These are phyloP conservation scores for Platanista minor DNA, from an alignment of 2,113 vertebrate genomes.

Conservation along the genomic window DNA sequence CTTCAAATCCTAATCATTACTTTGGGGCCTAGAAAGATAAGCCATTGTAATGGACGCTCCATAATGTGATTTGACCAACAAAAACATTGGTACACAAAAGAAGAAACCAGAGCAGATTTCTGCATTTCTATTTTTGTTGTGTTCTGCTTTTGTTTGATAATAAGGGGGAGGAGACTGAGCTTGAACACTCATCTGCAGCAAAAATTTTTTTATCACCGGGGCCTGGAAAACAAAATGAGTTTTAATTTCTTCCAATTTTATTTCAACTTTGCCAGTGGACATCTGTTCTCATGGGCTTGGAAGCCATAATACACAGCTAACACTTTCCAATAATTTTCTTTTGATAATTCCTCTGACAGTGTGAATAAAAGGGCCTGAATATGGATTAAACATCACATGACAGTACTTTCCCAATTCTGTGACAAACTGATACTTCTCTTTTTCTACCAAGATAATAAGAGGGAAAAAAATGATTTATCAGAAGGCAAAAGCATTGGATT, in stretches of 20 bases:
- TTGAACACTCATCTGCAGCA: slow-evolving; percentile 57
- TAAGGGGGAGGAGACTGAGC: slow-evolving; percentile 69
- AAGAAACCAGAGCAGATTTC: slow-evolving; percentile 58
- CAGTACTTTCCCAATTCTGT: slow-evolving; percentile 31
- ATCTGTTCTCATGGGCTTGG: slow-evolving; percentile 76
- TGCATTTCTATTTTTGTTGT: slow-evolving; percentile 77
- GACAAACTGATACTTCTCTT: slow-evolving; percentile 37
- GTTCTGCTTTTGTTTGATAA: slow-evolving; percentile 77
- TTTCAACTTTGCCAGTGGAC: slow-evolving; percentile 78
- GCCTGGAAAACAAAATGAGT: slow-evolving; percentile 67
- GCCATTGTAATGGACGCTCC: not conserved
- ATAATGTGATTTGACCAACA: slow-evolving; percentile 54
- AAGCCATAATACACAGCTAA: slow-evolving; percentile 56
- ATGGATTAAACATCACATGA: slow-evolving; percentile 27
- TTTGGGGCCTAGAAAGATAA: slow-evolving; percentile 55
- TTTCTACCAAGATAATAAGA: slow-evolving; percentile 25
- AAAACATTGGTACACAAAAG: slow-evolving; percentile 65
- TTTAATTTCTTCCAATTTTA: slow-evolving; percentile 78
- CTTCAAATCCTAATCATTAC: not conserved
- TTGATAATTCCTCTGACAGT: slow-evolving; percentile 48
- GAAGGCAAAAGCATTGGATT: not conserved
- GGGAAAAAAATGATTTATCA: not conserved
- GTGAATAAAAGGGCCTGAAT: not conserved
- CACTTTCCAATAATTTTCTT: slow-evolving; percentile 68
- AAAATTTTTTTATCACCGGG: slow-evolving; percentile 72